Evolutionary conservation across 2,113 vertebrate species (phyloP), one percentile per base, ranked within the genome.

Genomic region (Nothobranchius furzeri): DNA sequence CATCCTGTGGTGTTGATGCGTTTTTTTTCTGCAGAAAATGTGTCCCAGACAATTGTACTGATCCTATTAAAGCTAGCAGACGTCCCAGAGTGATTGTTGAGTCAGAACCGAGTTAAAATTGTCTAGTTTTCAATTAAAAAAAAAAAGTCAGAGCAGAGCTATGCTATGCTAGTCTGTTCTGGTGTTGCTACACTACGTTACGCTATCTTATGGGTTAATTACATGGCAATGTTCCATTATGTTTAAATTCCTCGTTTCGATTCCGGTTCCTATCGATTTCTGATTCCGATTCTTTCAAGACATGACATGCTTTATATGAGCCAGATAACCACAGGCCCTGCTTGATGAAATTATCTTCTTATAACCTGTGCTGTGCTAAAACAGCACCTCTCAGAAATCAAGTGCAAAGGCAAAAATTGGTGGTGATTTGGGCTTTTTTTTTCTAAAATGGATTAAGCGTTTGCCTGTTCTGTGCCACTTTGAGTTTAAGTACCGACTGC

Each of bases 1-100:
- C 63, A 58, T 48, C 58, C 46, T 51, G 69, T 61, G 36, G 54
- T 37, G 43, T 14, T 65, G 17, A 64, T 50, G 48, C 48, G 59
- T n/a, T 30, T 30, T 30, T 76, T 60, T 20, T 42, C 37, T 12
- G 24, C 40, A 45, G 40, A 42, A 80, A 50, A 51, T 70, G 10
- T 62, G 24, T 51, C 11, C 48, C 57, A 68, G 52, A 68, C 48
- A 60, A 62, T 61, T 53, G 60, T 45, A 13, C 37, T 70, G 60
- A 57, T 82, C 64, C 68, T 64, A 61, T 75, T 79, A 71, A 72
- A 70, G 54, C 45, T 9, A 2, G 62, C 50, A 76, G 14, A 46
- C 47, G 64, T 58, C 12, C 48, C 54, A 12, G 37, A 14, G 47
- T 71, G 63, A 50, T 49, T 20, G 20, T 37, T 15, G 15, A 24